Percentiles rank a stretch among this genome's conserved stretches.
phyloP scores from a whole-genome alignment of 2,113 vertebrate genomes.

The Egretta garzetta region DNA sequence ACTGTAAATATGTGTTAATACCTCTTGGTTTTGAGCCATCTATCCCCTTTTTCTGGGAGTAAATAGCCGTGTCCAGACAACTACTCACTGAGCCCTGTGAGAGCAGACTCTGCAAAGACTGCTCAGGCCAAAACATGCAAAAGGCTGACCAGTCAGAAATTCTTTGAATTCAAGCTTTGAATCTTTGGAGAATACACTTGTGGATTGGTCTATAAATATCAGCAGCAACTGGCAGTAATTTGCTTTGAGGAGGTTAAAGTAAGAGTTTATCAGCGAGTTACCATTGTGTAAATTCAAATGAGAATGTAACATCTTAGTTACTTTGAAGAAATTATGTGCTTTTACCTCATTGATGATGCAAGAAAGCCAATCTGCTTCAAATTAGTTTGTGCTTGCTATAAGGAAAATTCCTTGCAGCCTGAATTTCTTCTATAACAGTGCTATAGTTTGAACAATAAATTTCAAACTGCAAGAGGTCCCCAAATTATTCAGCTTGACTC shows the following conservation, averaged over 20 bases:
- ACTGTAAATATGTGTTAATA: neutral
- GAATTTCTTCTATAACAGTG: neutral
- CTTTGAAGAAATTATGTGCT: neutral
- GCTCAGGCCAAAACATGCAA: neutral
- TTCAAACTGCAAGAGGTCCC: neutral
- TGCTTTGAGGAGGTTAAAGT: neutral
- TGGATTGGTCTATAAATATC: neutral
- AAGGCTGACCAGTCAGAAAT: neutral
- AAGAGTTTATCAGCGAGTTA: neutral
- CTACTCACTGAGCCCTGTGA: neutral
- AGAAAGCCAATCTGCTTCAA: neutral
- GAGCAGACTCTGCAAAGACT: neutral
- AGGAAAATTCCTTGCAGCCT: neutral
- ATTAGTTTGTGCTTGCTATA: neutral
- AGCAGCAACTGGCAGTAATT: neutral
- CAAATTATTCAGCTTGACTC: neutral
- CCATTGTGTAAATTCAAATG: neutral
- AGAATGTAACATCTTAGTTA: neutral
- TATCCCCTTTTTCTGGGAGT: neutral
- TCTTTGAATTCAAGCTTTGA: neutral
- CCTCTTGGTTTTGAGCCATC: neutral
- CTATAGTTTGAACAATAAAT: neutral
- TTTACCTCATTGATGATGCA: neutral
- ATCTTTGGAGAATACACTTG: neutral
- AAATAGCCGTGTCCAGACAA: neutral